Percentiles rank a stretch among this genome's conserved stretches.
These are phyloP conservation scores for Capricornis sumatraensis DNA, from an alignment of 2,113 vertebrate species.

Conservation along the genomic window DNA sequence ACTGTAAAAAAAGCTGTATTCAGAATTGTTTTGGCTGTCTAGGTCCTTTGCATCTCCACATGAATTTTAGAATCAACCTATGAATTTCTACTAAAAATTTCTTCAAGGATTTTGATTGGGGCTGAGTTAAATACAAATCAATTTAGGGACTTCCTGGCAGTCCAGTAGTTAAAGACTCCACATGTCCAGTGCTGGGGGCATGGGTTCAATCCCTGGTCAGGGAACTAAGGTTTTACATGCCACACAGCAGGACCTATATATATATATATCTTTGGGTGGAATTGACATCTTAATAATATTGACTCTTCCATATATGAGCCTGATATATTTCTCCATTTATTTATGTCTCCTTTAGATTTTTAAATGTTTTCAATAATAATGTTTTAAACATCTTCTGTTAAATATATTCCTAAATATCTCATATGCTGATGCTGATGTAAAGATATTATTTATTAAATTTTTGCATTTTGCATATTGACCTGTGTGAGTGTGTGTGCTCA, in stretches of 20 bases:
- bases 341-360: background rate
- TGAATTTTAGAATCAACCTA: background rate
- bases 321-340: background rate
- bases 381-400: background rate
- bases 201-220: background rate
- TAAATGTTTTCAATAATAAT: background rate
- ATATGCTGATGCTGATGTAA: background rate
- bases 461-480: background rate
- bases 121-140: background rate
- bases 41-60: background rate
- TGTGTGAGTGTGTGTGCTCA: background rate
- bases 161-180: background rate
- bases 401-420: background rate
- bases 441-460: background rate
- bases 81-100: background rate
- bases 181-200: background rate
- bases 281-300: background rate
- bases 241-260: background rate
- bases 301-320: background rate
- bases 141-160: background rate
- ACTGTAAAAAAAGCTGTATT: background rate
- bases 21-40: background rate
- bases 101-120: background rate
- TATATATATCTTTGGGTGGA: background rate
- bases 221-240: background rate